Base-by-base conservation (phyloP, 2,797 vertebrate genomes). In the Pipistrellus nathusii region DNA sequence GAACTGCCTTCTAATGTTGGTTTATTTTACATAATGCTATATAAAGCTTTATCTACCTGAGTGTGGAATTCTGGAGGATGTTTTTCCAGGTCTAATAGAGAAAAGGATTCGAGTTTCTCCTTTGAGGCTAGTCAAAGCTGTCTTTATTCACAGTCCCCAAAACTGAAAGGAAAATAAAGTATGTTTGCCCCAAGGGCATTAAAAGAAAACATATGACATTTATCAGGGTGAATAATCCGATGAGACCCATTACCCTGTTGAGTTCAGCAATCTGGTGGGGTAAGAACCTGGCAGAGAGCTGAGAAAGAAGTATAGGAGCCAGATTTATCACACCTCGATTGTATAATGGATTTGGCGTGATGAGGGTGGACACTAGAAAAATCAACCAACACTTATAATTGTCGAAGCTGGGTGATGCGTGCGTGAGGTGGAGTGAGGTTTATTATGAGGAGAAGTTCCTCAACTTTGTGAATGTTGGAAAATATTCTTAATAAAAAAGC, bases 11-110 rank as follows among this genome's bases (percentile, higher is more conserved):
- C 48, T 85, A 35, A 44, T 51, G 5, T 75, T 71, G 59, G 38
- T 81, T 35, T 89, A 86, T 64, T 55, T 91, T 80, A 91, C 93
- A 85, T 84, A 91, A 87, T 69, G 66, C 14, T 78, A 87, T 71
- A 51, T 72, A 73, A 85, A 71, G 87, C 41, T 69, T 92, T 66
- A 76, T 72, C 35, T 81, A 55, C 38, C 32, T 41, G n/a, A 10
- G 8, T 78, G n/a, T 55, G 9, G 53, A 77, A 83, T 66, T 87
- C 53, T 48, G 30, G 20, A 41, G 25, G 27, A 46, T n/a, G 3
- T 46, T 64, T 90, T 85, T 72, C 81, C 27, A 66, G 27, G 44
- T 51, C 81, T 51, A 72, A 92, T 20, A 94, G 41, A 88, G 38
- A 91, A 92, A 83, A 44, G 38, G 21, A 86, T 83, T 15, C 8